These are phyloP conservation scores for Solen grandis DNA, from an alignment of 1,140 invertebrate genomes.

Conservation along the genomic window DNA sequence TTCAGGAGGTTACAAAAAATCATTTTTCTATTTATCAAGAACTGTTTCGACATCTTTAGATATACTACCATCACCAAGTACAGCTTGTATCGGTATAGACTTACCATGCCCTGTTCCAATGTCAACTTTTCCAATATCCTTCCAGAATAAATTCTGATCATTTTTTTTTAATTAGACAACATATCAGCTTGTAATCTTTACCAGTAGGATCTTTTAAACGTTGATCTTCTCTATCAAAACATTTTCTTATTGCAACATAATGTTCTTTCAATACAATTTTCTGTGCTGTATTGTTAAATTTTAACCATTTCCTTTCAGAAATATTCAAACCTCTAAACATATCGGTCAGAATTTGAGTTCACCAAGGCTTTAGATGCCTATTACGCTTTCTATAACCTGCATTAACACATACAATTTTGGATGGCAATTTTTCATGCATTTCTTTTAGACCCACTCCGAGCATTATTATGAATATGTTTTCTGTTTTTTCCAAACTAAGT, in stretches of 20 bases:
- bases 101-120: not conserved
- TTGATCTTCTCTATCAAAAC: constrained; percentile 6
- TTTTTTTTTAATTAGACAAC: not conserved
- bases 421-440: constrained; percentile 6
- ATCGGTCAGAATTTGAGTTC: not conserved
- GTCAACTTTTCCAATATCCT: constrained; percentile 11
- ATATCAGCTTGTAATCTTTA: not conserved
- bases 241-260: constrained; percentile 6
- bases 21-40: too few species aligned
- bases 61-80: too few species aligned
- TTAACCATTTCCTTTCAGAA: constrained; percentile 14
- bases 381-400: not conserved
- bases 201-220: not conserved
- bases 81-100: constrained; percentile 7
- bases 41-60: too few species aligned
- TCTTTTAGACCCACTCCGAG: not conserved
- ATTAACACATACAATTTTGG: not conserved
- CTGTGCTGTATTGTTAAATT: not conserved
- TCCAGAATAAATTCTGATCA: constrained; percentile 9
- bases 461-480: not conserved
- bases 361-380: constrained; percentile 1
- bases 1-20: too few species aligned
- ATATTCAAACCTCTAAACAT: not conserved
- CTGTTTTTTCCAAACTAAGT: not conserved
- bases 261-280: not conserved